These are phyloP conservation scores for Phrynocephalus versicolor DNA, from an alignment of 2,113 vertebrate species.

Conservation along the genomic window DNA sequence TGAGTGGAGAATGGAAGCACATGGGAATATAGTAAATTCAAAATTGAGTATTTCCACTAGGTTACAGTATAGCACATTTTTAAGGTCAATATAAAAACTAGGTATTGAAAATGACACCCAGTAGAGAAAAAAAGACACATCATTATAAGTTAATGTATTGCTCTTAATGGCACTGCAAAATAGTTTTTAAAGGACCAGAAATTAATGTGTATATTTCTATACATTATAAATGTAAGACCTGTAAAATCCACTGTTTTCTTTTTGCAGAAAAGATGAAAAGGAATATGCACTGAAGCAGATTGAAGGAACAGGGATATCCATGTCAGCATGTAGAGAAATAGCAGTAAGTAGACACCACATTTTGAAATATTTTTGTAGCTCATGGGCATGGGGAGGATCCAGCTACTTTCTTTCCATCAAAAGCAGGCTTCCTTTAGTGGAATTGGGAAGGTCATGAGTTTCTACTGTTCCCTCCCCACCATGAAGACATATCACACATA, in stretches of 20 bases:
- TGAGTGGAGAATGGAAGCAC: too few relatives aligned
- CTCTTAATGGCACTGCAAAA: not conserved
- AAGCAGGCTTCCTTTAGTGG: not conserved
- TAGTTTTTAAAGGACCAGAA: not conserved
- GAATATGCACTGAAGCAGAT: slow-evolving; percentile 88
- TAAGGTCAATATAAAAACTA: not conserved
- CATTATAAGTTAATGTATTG: not conserved
- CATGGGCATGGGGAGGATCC: not conserved
- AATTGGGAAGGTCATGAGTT: not conserved
- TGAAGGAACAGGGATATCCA: slow-evolving; percentile 88
- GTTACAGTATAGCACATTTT: not conserved
- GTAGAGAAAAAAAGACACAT: not conserved
- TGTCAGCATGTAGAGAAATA: slow-evolving; percentile 88
- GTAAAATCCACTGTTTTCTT: slow-evolving; percentile 51
- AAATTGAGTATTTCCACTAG: not conserved
- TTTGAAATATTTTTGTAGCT: not conserved
- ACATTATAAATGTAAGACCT: slow-evolving; percentile 47
- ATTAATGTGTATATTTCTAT: slow-evolving; percentile 37
- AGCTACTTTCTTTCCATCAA: not conserved
- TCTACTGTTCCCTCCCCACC: not conserved
- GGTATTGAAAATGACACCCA: not conserved
- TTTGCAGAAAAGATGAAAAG: slow-evolving; percentile 85
- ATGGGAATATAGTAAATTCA: not conserved
- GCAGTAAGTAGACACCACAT: slow-evolving; percentile 79
- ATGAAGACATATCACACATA: not conserved